phyloP scores from a whole-genome alignment of 1,140 invertebrate species.

The Aphidius gifuensis region DNA sequence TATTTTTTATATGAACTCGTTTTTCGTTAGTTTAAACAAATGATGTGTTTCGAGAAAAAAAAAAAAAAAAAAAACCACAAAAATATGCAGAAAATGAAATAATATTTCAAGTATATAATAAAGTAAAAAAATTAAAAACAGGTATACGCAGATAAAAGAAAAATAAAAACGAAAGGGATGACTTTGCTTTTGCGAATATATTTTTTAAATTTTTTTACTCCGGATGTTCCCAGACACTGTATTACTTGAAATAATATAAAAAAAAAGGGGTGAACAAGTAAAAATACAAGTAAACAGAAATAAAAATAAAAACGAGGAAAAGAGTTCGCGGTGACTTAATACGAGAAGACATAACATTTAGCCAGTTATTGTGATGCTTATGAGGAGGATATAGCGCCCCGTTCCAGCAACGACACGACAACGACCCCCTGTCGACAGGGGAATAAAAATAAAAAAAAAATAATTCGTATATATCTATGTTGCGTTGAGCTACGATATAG shows the following conservation, averaged over 20 bases:
- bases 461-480: too few species aligned
- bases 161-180: conserved; percentile 2
- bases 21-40: not conserved
- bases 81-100: too few species aligned
- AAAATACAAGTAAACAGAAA: not conserved
- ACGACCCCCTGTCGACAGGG: conserved; percentile 14
- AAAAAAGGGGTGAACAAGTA: not conserved
- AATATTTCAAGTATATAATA: too few species aligned
- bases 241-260: not conserved
- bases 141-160: not conserved
- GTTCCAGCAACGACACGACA: conserved; percentile 14
- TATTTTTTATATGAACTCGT: not conserved
- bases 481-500: too few species aligned
- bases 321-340: conserved; percentile 27
- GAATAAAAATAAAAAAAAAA: too few species aligned
- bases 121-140: too few species aligned
- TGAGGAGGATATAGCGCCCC: conserved; percentile 24
- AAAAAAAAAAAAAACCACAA: too few species aligned
- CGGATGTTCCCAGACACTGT: conserved; percentile 11
- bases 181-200: not conserved
- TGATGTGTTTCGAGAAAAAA: too few species aligned
- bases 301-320: conserved; percentile 18
- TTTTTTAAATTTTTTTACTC: not conserved
- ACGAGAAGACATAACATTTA: conserved; percentile 28
- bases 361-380: conserved; percentile 24